Evolutionary conservation across 2,797 vertebrate species (phyloP), one percentile per base, ranked within the genome.

Genomic region (Siniperca obscura): DNA sequence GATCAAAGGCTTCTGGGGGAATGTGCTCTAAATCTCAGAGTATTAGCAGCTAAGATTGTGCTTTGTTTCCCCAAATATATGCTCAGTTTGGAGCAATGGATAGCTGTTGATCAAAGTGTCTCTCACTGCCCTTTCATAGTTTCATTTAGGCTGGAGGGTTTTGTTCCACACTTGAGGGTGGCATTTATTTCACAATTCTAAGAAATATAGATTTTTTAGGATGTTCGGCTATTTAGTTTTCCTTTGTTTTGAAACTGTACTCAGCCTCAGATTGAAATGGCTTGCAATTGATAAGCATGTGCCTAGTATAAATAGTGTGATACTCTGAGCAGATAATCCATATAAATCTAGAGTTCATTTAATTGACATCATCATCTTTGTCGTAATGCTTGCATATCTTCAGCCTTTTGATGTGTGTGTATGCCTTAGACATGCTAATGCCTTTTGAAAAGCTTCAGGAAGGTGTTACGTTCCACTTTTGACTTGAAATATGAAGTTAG

Each of bases 1-100:
- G 95, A 96, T 96, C 94, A 96, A 96, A 96, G 94, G 89, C 88
- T 90, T 93, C 88, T 86, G 83, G 72, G 87, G 90, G 92, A 96
- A 96, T 95, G 93, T 89, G 92, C 88, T 88, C 87, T 77, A 90
- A 90, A 95, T 94, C 93, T 93, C 90, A 55, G 87, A 81, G 95
- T 94, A 95, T 95, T 95, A 95, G 93, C 92, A 90, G 84, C 91
- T 93, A 91, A 94, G 93, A 93, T 93, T 91, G 86, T 88, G 92
- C 93, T 96, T 93, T 95, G 92, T 94, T 94, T 94, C 89, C 90
- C 89, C 82, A 93, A 92, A 94, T 93, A 91, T 93, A 90, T 87
- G 84, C 84, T 91, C 86, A 76, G 84, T 90, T 88, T 78, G 82
- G 84, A 90, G 84, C 87, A 73, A 84, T 44, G 82, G 87, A 91